Conservation (phyloP, 2,113 vertebrate genomes). For the Sus scrofa region T2T-Sscrofa CM000830.6:20618001-20618500, state of each 20-base stretch:
- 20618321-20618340: conserved; percentile 49
- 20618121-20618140: conserved; percentile 71
- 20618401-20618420: conserved; percentile 67
- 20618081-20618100: conserved; percentile 68
- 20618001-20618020: conserved; percentile 64
- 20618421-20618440: conserved; percentile 42
- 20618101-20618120: conserved; percentile 52
- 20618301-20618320: conserved; percentile 45
- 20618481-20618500: conserved; percentile 63
- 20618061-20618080: conserved; percentile 70
- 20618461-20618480: conserved; percentile 66
- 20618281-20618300: conserved; percentile 52
- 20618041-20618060: conserved; percentile 70
- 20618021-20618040: conserved; percentile 67
- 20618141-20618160: conserved; percentile 70
- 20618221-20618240: conserved; percentile 66
- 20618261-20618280: conserved; percentile 52
- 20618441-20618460: conserved; percentile 62
- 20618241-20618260: conserved; percentile 46
- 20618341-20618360: conserved; percentile 49
- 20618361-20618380: conserved; percentile 42
- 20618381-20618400: conserved; percentile 24
- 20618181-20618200: conserved; percentile 59
- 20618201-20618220: conserved; percentile 50
- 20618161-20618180: conserved; percentile 66